These are phyloP conservation scores for Eulimnadia texana DNA, from an alignment of 1,140 invertebrate species.

Conservation along the genomic window DNA sequence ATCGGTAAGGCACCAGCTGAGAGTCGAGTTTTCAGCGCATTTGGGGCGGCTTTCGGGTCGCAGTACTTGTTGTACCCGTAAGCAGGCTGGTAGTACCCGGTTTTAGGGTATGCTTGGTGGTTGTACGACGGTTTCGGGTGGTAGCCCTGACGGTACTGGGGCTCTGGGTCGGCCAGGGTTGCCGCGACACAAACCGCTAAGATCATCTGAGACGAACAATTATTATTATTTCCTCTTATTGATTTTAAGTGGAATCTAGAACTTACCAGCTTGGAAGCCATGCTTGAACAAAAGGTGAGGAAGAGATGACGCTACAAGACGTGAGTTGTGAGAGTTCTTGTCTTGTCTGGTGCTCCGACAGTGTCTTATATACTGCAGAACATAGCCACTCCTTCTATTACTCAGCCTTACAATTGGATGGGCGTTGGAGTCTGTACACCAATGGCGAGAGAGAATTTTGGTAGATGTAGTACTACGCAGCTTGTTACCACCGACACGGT, in stretches of 20 bases:
- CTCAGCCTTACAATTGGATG: too few species aligned
- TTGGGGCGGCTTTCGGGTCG: constrained; percentile 18
- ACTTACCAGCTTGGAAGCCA: background rate
- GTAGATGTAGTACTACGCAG: background rate
- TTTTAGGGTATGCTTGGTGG: background rate
- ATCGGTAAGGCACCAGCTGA: constrained; percentile 20
- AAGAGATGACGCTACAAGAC: background rate
- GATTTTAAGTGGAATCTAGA: background rate
- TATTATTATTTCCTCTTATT: background rate
- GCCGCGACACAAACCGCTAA: background rate
- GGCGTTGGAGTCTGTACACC: too few species aligned
- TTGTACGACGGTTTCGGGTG: constrained; percentile 7
- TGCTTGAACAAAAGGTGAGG: background rate
- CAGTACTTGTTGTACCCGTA: constrained; percentile 15
- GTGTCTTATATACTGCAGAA: background rate
- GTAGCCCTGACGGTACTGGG: constrained; percentile 5
- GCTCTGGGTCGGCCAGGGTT: constrained; percentile 14
- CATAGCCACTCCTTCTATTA: background rate
- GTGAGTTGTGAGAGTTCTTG: background rate
- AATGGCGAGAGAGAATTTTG: too few species aligned
- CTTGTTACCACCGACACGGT: background rate
- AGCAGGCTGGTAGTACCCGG: background rate
- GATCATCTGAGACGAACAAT: background rate
- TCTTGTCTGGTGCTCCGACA: background rate
- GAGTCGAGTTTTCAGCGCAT: constrained; percentile 20